Conservation (phyloP, 1,140 invertebrate species). For the Macrocentrus cingulum region DNA sequence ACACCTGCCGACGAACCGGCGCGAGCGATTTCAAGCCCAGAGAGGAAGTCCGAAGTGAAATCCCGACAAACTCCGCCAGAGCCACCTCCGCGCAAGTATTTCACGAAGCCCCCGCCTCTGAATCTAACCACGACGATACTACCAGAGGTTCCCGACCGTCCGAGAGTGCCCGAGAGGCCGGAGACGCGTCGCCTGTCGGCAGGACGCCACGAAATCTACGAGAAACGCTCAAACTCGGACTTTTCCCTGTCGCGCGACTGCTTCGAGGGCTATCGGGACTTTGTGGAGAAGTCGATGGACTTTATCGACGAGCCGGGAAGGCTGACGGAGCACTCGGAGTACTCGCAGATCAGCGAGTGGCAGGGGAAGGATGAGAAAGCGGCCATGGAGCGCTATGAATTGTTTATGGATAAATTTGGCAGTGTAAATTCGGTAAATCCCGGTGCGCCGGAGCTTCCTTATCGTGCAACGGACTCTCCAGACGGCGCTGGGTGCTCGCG, state of each 20-base stretch:
- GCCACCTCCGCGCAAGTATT: conserved; percentile 58
- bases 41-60: conserved; percentile 40
- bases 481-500: conserved; percentile 39
- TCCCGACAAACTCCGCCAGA: conserved; percentile 50
- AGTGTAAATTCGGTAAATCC: conserved; percentile 22
- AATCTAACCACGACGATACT: conserved; percentile 25
- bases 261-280: conserved; percentile 40
- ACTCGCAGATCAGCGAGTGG: neutral
- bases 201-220: conserved; percentile 3
- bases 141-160: conserved; percentile 30
- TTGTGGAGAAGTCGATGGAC: conserved; percentile 43
- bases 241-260: conserved; percentile 33
- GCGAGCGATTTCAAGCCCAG: neutral
- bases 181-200: conserved; percentile 26
- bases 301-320: conserved; percentile 38
- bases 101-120: conserved; percentile 37
- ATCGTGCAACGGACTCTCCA: conserved; percentile 33
- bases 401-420: conserved; percentile 36
- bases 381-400: conserved; percentile 36
- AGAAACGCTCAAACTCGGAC: conserved; percentile 8
- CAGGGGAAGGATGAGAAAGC: conserved; percentile 34
- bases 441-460: conserved; percentile 16
- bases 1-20: neutral
- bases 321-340: conserved; percentile 10
- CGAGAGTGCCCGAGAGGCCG: conserved; percentile 31